Conservation (phyloP, 2,797 vertebrate species). For the Sebastes matsubarae region DNA sequence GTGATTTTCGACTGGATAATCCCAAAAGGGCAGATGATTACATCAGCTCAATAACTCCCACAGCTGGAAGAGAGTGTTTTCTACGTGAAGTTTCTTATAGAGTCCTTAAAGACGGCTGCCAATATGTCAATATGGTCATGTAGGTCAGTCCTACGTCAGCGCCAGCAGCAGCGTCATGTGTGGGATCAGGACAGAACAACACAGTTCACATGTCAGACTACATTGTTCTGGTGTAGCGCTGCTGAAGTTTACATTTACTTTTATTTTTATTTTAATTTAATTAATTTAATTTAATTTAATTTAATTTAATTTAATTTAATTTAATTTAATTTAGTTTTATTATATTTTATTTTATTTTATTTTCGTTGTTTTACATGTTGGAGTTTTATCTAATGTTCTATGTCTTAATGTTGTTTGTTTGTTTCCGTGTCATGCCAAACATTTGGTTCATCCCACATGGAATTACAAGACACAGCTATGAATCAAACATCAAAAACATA, state of each 20-base stretch:
- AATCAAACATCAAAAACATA: not conserved
- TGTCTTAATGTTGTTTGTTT: too few species aligned
- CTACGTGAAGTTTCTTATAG: conserved; percentile 8
- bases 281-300: too few species aligned
- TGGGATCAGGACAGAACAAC: not conserved
- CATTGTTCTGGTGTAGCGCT: not conserved
- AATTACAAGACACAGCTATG: not conserved
- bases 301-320: not conserved
- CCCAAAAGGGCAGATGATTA: conserved; percentile 59
- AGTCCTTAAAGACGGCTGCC: conserved; percentile 20
- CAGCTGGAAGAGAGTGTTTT: conserved; percentile 48
- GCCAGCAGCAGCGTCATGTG: not conserved
- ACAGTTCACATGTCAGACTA: not conserved
- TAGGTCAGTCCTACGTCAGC: not conserved
- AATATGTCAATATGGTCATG: not conserved
- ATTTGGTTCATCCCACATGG: not conserved
- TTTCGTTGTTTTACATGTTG: too few species aligned
- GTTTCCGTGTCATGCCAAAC: not conserved
- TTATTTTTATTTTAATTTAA: not conserved
- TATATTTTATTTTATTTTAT: too few species aligned
- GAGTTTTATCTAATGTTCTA: too few species aligned
- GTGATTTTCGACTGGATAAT: conserved; percentile 60
- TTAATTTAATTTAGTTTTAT: too few species aligned
- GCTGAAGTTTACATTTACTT: not conserved
- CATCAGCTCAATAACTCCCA: conserved; percentile 36